A percentile compares a stretch with the other conserved stretches of the same genome.
Conservation (phyloP, 2,797 vertebrate genomes). For the Notolepis coatsorum region DNA sequence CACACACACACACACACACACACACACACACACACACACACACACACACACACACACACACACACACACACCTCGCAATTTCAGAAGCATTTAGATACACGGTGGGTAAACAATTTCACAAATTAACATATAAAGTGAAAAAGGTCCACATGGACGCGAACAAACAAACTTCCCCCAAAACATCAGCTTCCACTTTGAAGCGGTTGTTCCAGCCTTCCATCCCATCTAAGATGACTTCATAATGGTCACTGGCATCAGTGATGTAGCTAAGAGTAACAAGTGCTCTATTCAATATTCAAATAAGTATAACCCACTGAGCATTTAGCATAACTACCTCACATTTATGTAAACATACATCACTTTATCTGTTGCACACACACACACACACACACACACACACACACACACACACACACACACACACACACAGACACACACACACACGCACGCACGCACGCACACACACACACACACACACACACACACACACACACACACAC, state of each 20-base stretch:
- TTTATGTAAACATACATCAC: conserved; percentile 32
- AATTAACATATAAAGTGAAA: conserved; percentile 82
- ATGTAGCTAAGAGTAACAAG: conserved; percentile 64
- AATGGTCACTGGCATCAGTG: conserved; percentile 59
- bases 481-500: no score
- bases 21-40: conserved; percentile 46
- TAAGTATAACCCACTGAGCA: conserved; percentile 30
- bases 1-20: conserved; percentile 38
- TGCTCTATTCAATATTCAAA: conserved; percentile 26
- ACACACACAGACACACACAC: no score
- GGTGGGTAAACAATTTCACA: conserved; percentile 76
- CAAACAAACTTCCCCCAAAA: conserved; percentile 61
- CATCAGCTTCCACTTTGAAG: no score
- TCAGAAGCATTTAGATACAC: conserved; percentile 70
- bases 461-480: no score
- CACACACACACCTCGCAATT: conserved; percentile 46
- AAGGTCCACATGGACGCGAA: conserved; percentile 64
- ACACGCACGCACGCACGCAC: no score
- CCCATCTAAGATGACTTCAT: conserved; percentile 60
- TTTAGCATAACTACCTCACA: conserved; percentile 47
- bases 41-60: conserved; percentile 43
- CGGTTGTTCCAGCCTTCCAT: no score
- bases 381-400: no score
- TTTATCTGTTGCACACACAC: no score
- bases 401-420: no score